Conservation (phyloP, 2,888 invertebrate genomes). For the Ectobius pallidus region DNA sequence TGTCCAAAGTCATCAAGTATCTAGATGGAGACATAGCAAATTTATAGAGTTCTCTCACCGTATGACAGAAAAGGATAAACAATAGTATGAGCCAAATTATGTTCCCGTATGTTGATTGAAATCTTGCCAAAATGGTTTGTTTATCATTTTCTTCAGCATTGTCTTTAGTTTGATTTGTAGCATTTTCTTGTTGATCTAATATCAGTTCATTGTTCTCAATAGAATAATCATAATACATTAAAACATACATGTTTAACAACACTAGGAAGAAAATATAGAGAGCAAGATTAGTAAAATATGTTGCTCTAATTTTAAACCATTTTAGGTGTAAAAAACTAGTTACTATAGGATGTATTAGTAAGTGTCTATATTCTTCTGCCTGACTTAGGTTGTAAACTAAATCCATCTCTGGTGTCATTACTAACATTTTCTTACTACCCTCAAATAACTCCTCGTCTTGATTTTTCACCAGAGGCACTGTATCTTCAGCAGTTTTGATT, state of each 20-base stretch:
- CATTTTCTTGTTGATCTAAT: not conserved
- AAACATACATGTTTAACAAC: constrained; percentile 71
- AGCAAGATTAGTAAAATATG: constrained; percentile 74
- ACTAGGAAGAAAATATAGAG: constrained; percentile 73
- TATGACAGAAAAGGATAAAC: constrained; percentile 12
- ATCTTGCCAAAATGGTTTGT: not conserved
- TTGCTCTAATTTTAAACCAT: constrained; percentile 76
- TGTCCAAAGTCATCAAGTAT: not conserved
- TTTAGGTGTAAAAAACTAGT: constrained; percentile 81
- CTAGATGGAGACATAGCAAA: not conserved
- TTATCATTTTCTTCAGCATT: not conserved
- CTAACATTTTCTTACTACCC: constrained; percentile 11
- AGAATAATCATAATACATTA: constrained; percentile 62
- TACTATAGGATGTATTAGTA: constrained; percentile 78
- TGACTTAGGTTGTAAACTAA: constrained; percentile 74
- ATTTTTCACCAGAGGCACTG: not conserved
- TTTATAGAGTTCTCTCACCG: constrained; percentile 12
- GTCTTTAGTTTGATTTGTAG: not conserved
- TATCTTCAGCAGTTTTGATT: not conserved
- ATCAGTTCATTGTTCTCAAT: not conserved
- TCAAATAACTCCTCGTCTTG: not conserved
- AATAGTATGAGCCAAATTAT: constrained; percentile 1
- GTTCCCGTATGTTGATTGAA: not conserved
- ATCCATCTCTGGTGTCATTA: constrained; percentile 66
- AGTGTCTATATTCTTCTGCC: constrained; percentile 68